These are phyloP conservation scores for Drosophila siamana DNA, from an alignment of 2,888 invertebrate species.

Conservation along the genomic window DNA sequence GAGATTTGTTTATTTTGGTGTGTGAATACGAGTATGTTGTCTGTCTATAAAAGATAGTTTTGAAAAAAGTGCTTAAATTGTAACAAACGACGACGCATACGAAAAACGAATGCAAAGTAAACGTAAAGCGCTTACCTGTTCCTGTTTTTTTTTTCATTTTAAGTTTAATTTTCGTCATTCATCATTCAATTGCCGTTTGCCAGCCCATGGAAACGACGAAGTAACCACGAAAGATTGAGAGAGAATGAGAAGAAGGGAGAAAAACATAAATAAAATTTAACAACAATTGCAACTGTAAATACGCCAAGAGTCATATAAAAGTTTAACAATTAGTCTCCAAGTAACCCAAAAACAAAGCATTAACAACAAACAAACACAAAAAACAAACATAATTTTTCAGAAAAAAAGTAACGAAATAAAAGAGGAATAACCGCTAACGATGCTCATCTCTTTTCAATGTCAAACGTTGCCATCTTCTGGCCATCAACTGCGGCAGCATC, in stretches of 20 bases:
- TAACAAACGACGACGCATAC: conserved; percentile 68
- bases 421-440: conserved; percentile 16
- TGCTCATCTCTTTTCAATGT: conserved; percentile 72
- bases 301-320: conserved; percentile 20
- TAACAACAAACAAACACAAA: neutral
- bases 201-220: conserved; percentile 34
- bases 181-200: conserved; percentile 2
- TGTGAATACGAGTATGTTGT: conserved; percentile 23
- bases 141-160: conserved; percentile 64
- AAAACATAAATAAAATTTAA: conserved; percentile 42
- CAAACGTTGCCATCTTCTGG: conserved; percentile 60
- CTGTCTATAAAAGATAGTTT: conserved; percentile 70
- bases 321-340: conserved; percentile 45
- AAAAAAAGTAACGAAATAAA: conserved; percentile 24
- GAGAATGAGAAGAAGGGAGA: conserved; percentile 21
- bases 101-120: conserved; percentile 65
- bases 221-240: neutral
- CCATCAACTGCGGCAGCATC: conserved; percentile 62
- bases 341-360: conserved; percentile 20
- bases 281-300: conserved; percentile 51
- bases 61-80: conserved; percentile 76
- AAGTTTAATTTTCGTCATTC: conserved; percentile 21
- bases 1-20: conserved; percentile 21
- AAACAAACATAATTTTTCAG: neutral
- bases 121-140: conserved; percentile 74